Evolutionary conservation across 1,140 invertebrate genomes (phyloP), one percentile per base, ranked within the genome.

Genomic region (Coelopa frigida): DNA sequence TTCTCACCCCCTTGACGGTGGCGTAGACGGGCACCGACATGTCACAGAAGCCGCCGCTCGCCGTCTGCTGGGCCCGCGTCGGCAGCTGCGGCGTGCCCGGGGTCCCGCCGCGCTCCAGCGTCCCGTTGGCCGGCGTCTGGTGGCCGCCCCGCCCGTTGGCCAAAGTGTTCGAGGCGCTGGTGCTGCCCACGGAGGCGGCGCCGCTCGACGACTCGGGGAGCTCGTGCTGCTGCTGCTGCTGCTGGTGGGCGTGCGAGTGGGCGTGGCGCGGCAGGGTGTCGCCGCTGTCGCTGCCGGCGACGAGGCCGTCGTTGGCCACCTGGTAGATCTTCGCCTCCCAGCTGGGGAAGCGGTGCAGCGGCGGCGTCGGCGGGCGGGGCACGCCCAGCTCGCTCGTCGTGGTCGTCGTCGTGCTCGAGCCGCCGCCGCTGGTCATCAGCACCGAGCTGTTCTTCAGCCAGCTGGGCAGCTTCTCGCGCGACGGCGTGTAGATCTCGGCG

Each of bases 291-390:
- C 50, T 47, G 2, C 50, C 53, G n/a, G 61, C 61, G 5, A 55
- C 61, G 10, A 92, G 73, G 1, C 89, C 89, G 67, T 90, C 87
- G 54, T 87, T 87, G 10, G 89, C 89, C 59, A 84, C 82, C 73
- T 86, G 84, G 69, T 95, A 95, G 55, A 94, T 94, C 71, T 90
- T 84, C n/a, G 89, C 88, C 71, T 94, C 89, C 90, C 89, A 91
- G 52, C 87, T 89, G 3, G 88, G 88, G 65, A 91, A 91, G 57
- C 84, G 76, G 61, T 94, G 90, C 31, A 94, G 63, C 1, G 91
- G 91, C 17, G 90, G 90, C 1, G 90, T 94, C 0, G 91, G 91
- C 1, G 89, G 87, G 52, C 85, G 76, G 4, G 73, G 66, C n/a
- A 64, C 61, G 12, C 68, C 73, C 45, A 72, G 61, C 17, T 73